These are phyloP conservation scores for Drosophila erecta DNA, from an alignment of 1,140 invertebrate genomes.

Conservation along the genomic window DNA sequence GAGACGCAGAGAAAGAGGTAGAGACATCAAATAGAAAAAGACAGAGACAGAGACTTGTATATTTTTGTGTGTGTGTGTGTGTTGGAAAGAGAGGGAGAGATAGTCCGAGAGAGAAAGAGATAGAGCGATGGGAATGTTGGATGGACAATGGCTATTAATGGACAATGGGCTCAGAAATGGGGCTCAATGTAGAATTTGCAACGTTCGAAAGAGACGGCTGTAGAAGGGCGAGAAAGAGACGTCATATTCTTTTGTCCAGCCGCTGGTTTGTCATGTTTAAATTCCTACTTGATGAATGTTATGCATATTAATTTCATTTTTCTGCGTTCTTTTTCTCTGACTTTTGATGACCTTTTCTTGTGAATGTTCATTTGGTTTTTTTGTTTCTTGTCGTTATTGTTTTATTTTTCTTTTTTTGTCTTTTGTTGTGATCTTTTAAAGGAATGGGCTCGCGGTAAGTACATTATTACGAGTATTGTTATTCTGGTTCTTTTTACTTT, in stretches of 20 bases:
- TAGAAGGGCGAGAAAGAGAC: slow-evolving; percentile 5
- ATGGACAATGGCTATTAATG: slow-evolving; percentile 74
- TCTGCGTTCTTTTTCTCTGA: slow-evolving; percentile 17
- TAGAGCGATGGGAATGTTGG: slow-evolving; percentile 60
- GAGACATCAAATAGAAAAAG: slow-evolving; percentile 17
- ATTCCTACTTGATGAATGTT: slow-evolving; percentile 56
- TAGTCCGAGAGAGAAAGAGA: slow-evolving; percentile 29
- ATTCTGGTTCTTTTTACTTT: slow-evolving; percentile 31
- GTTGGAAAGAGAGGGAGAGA: slow-evolving; percentile 23
- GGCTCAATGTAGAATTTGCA: slow-evolving; percentile 33
- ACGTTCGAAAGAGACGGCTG: slow-evolving; percentile 4
- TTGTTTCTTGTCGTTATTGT: slow-evolving; percentile 6
- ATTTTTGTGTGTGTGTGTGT: slow-evolving; percentile 18
- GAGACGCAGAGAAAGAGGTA: slow-evolving; percentile 17
- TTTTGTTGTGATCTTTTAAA: slow-evolving; percentile 52
- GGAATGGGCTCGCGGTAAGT: slow-evolving; percentile 45
- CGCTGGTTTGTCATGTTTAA: slow-evolving; percentile 37
- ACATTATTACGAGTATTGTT: slow-evolving; percentile 51
- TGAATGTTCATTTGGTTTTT: slow-evolving; percentile 45
- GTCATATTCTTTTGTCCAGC: slow-evolving; percentile 44
- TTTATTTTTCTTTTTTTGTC: slow-evolving; percentile 18
- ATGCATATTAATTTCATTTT: slow-evolving; percentile 52
- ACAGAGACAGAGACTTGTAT: slow-evolving; percentile 17
- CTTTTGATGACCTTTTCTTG: slow-evolving; percentile 33
- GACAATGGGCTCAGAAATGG: slow-evolving; percentile 52